Evolutionary conservation across 2,797 vertebrate species (phyloP).

Genomic region (Hemibagrus guttatus): DNA sequence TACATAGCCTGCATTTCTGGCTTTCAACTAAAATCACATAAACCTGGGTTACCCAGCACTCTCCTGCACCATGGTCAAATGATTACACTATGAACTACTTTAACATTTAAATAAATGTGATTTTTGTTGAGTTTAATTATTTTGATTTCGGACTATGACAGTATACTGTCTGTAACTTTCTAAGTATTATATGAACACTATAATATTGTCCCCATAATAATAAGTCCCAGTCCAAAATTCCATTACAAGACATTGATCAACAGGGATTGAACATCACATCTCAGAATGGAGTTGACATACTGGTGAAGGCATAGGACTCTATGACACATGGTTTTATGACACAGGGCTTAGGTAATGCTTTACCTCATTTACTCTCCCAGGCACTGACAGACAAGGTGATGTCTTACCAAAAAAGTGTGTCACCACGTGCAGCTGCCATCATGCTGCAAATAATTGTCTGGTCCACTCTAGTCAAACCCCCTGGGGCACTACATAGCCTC

Average conservation of each 20-base stretch:
- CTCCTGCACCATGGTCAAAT: neutral
- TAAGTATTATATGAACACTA: neutral
- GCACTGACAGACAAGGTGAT: slow-evolving; percentile 57
- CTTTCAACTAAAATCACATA: neutral
- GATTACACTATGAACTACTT: neutral
- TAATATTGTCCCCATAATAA: neutral
- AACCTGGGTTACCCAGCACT: neutral
- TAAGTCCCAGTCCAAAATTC: neutral
- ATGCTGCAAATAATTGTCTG: slow-evolving; percentile 67
- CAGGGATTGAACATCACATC: neutral
- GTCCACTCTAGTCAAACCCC: slow-evolving; percentile 57
- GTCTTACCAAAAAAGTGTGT: slow-evolving; percentile 57
- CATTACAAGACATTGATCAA: neutral
- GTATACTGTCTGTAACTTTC: neutral
- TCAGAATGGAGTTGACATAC: neutral
- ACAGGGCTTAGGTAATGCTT: slow-evolving; percentile 57
- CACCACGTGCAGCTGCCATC: slow-evolving; percentile 60
- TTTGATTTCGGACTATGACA: neutral
- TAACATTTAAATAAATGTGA: neutral
- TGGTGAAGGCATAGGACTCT: slow-evolving; percentile 3
- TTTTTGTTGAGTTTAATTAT: neutral
- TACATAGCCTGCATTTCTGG: neutral
- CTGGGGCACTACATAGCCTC: slow-evolving; percentile 60
- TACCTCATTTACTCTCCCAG: slow-evolving; percentile 56
- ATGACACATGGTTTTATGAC: slow-evolving; percentile 33